phyloP scores from a whole-genome alignment of 2,797 vertebrate species.

The Pseudopleuronectes americanus region DNA sequence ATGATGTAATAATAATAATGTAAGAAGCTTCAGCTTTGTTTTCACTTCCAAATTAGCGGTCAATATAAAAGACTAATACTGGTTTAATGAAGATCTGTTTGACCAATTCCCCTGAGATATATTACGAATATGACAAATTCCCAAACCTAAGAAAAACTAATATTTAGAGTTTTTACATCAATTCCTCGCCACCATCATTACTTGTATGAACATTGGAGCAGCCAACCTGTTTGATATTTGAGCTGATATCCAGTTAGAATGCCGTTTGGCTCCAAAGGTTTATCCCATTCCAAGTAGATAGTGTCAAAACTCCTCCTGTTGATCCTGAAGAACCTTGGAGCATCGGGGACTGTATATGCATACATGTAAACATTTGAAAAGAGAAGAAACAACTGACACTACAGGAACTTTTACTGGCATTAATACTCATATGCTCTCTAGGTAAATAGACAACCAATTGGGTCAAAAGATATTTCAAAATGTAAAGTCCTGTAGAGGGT shows the following conservation, averaged over 20 bases:
- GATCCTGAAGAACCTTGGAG: constrained; percentile 90
- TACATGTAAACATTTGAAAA: constrained; percentile 32
- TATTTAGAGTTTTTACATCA: neutral
- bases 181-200: neutral
- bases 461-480: too few species aligned
- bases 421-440: too few species aligned
- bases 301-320: constrained; percentile 86
- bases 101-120: too few species aligned
- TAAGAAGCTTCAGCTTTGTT: neutral
- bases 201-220: neutral
- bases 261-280: constrained; percentile 94
- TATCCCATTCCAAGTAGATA: constrained; percentile 92
- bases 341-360: constrained; percentile 87
- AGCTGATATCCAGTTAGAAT: constrained; percentile 92
- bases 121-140: neutral
- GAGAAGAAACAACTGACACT: neutral
- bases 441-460: too few species aligned
- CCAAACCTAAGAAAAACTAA: neutral
- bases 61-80: neutral
- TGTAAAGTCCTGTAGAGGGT: too few species aligned
- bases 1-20: neutral
- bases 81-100: neutral
- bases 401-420: too few species aligned
- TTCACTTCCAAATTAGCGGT: neutral
- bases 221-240: constrained; percentile 88